A percentile compares a stretch with the other conserved stretches of the same genome.
Conservation (phyloP, 2,113 vertebrate species). For the Chrysemys picta region DNA sequence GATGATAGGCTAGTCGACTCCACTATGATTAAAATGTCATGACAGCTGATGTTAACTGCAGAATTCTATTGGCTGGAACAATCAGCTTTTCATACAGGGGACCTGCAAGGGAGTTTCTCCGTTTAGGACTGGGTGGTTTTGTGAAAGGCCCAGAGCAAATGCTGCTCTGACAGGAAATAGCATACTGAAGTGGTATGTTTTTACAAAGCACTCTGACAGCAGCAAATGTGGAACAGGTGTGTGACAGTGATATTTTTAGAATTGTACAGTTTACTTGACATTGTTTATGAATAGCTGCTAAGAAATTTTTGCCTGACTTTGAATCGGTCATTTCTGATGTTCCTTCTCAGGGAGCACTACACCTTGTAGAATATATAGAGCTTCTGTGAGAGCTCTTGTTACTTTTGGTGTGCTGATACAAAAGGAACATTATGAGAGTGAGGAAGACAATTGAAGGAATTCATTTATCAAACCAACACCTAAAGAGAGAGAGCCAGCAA, state of each 20-base stretch:
- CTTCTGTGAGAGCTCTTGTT: neutral
- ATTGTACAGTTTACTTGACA: fast-evolving
- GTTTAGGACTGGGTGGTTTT: neutral
- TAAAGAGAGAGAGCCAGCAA: neutral
- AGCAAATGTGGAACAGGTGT: fast-evolving
- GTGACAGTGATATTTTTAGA: fast-evolving
- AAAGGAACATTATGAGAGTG: neutral
- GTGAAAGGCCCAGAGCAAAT: fast-evolving
- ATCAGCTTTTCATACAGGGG: neutral
- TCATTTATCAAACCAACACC: neutral
- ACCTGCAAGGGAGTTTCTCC: neutral
- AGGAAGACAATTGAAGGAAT: neutral
- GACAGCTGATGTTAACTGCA: neutral
- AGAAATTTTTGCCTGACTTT: neutral
- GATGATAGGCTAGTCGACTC: neutral
- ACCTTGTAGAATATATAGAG: neutral
- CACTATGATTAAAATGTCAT: neutral
- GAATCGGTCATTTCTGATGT: neutral
- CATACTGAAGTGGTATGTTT: neutral
- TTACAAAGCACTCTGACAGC: neutral
- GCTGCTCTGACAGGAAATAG: neutral
- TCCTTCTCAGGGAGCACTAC: fast-evolving
- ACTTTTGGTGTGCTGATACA: neutral
- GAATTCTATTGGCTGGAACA: fast-evolving
- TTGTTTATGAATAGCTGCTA: neutral